These are phyloP conservation scores for Campoplex capitator DNA, from an alignment of 2,888 invertebrate species.

Conservation along the genomic window DNA sequence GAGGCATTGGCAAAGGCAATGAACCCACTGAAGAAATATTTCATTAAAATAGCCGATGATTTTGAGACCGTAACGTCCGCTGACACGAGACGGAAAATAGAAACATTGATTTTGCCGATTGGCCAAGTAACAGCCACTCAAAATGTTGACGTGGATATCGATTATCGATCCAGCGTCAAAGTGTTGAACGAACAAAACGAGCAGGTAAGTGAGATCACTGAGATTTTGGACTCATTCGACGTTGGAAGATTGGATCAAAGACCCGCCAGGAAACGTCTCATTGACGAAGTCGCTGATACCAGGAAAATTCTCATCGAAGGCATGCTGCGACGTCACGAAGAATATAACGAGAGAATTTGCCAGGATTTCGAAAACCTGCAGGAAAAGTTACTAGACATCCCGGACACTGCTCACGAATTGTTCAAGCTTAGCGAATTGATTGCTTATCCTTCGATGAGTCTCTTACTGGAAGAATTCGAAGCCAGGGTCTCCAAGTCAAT, in stretches of 20 bases:
- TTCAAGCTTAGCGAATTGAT: conserved; percentile 86
- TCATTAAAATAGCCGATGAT: conserved; percentile 49
- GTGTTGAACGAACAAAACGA: conserved; percentile 74
- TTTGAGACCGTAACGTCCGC: conserved; percentile 75
- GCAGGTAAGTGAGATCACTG: conserved; percentile 74
- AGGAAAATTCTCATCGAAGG: conserved; percentile 74
- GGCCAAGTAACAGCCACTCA: conserved; percentile 26
- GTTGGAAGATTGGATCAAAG: conserved; percentile 77
- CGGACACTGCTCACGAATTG: conserved; percentile 85
- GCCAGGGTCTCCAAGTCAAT: conserved; percentile 83
- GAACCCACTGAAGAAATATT: conserved; percentile 34
- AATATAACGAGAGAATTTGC: conserved; percentile 81
- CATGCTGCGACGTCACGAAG: conserved; percentile 75
- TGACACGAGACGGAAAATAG: conserved; percentile 66
- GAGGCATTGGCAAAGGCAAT: conserved; percentile 29
- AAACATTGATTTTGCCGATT: conserved; percentile 62
- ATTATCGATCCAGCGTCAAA: conserved; percentile 75
- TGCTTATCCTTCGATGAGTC: conserved; percentile 84
- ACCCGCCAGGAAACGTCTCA: conserved; percentile 75
- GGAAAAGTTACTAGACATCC: conserved; percentile 84
- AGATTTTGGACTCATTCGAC: conserved; percentile 75
- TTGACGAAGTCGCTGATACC: conserved; percentile 71
- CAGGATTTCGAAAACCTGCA: conserved; percentile 85
- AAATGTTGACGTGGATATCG: conserved; percentile 68
- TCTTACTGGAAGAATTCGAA: conserved; percentile 84